Conservation (phyloP, 2,888 invertebrate species). For the Hirtodrosophila histrioides region DNA sequence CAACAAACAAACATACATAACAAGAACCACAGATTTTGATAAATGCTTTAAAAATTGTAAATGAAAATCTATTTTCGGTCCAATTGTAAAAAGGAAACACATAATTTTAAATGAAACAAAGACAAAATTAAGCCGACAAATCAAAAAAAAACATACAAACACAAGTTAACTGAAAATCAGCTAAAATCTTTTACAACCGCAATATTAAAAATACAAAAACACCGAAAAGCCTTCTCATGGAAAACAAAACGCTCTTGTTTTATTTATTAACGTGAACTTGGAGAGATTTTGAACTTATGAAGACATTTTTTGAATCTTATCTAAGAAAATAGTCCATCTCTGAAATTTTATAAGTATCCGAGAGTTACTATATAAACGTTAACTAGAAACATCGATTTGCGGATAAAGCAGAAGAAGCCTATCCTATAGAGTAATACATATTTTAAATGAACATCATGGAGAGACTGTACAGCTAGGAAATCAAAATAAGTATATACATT, state of each 20-base stretch:
- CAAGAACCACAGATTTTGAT: conserved; percentile 52
- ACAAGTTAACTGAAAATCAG: conserved; percentile 43
- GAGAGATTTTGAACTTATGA: too few species aligned
- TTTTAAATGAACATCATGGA: too few species aligned
- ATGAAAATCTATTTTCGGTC: conserved; percentile 67
- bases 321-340: too few species aligned
- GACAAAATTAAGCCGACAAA: conserved; percentile 54
- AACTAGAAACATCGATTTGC: too few species aligned
- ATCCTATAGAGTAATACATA: too few species aligned
- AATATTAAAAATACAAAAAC: conserved; percentile 48
- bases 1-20: conserved; percentile 36
- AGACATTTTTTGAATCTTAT: too few species aligned
- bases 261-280: neutral
- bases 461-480: too few species aligned
- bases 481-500: too few species aligned
- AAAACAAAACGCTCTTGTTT: conserved; percentile 52
- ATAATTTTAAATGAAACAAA: conserved; percentile 53
- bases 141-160: conserved; percentile 55
- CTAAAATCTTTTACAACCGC: conserved; percentile 30
- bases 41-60: conserved; percentile 60
- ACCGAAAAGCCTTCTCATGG: conserved; percentile 77
- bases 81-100: conserved; percentile 55
- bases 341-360: too few species aligned
- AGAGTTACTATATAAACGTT: too few species aligned
- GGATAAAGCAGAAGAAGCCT: too few species aligned